Percentiles rank a stretch among this genome's conserved stretches.
phyloP scores from a whole-genome alignment of 2,797 vertebrate genomes.

The Huso huso region DNA sequence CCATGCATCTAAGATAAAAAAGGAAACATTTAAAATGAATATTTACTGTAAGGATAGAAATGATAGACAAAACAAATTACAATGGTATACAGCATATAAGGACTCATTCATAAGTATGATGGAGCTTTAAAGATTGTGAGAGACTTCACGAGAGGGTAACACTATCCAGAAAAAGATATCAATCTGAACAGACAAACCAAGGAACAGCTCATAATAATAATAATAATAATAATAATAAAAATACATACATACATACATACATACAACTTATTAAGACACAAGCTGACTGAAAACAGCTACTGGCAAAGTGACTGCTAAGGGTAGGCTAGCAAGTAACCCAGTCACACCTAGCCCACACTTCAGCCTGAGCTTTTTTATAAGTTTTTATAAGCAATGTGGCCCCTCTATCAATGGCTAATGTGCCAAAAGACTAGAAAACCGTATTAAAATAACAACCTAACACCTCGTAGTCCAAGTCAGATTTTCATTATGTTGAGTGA shows the following conservation, averaged over 20 bases:
- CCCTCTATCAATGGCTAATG: neutral
- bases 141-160: too few species aligned
- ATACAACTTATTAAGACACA: too few species aligned
- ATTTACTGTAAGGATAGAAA: too few species aligned
- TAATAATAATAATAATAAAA: conserved; percentile 9
- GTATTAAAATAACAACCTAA: neutral
- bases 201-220: too few species aligned
- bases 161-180: neutral
- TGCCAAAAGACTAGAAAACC: neutral
- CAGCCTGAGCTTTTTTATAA: neutral
- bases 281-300: conserved; percentile 2
- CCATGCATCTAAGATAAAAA: too few species aligned
- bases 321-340: conserved; percentile 10
- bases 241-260: neutral
- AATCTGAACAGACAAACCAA: neutral
- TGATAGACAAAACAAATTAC: too few species aligned
- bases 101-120: too few species aligned
- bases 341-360: neutral
- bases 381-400: neutral
- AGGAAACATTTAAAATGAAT: too few species aligned
- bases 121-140: too few species aligned
- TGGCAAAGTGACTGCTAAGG: conserved; percentile 12
- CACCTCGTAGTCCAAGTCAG: neutral
- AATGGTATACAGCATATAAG: too few species aligned
- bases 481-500: neutral